phyloP scores from a whole-genome alignment of 2,888 invertebrate genomes.

The Salticus scenicus region DNA sequence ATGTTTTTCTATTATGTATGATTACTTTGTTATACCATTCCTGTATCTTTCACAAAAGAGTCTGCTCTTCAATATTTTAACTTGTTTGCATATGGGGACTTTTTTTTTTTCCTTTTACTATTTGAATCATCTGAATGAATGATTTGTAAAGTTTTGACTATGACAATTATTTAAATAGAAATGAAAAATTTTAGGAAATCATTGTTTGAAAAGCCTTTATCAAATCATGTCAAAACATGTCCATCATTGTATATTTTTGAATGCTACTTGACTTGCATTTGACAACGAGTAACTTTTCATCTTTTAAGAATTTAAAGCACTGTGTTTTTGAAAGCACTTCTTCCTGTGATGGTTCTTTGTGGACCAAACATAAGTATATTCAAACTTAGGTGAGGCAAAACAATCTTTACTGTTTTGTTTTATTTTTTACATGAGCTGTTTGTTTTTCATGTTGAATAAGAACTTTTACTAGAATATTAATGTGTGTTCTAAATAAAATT shows the following conservation, averaged over 20 bases:
- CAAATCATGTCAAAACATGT: not conserved
- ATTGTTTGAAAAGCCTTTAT: not conserved
- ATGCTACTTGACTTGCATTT: slow-evolving; percentile 17
- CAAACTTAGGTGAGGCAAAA: slow-evolving; percentile 1
- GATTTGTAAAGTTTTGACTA: not conserved
- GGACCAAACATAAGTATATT: not conserved
- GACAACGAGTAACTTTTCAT: slow-evolving; percentile 15
- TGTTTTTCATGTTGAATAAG: not conserved
- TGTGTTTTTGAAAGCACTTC: slow-evolving; percentile 2
- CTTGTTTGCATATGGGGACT: not conserved
- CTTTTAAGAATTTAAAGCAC: slow-evolving; percentile 3
- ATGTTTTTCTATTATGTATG: no score
- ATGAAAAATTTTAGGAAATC: not conserved
- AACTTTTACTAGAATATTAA: not conserved
- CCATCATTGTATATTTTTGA: not conserved
- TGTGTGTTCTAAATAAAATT: not conserved
- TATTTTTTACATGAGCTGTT: not conserved
- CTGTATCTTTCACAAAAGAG: no score
- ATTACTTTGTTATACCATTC: no score
- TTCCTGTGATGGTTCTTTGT: slow-evolving; percentile 14
- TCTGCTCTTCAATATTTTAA: not conserved
- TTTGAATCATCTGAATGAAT: not conserved
- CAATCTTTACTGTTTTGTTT: not conserved
- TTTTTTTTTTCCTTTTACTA: not conserved
- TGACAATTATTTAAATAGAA: not conserved